phyloP scores from a whole-genome alignment of 2,797 vertebrate species.

The Muraenolepis orangiensis region DNA sequence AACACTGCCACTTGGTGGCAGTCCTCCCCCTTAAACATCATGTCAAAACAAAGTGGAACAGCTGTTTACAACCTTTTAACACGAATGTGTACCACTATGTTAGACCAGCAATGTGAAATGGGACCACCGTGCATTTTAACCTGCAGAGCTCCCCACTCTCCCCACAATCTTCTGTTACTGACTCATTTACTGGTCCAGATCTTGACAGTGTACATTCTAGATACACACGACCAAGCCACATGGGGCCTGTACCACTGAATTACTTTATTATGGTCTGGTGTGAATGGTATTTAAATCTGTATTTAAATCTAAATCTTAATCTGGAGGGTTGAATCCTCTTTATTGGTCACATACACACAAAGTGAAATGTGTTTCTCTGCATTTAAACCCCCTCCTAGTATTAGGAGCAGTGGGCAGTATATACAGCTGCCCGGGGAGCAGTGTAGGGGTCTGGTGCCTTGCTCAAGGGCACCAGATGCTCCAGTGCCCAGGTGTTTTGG shows the following conservation, averaged over 20 bases:
- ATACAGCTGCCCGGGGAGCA: too few species aligned
- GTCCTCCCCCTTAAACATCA: slow-evolving; percentile 7
- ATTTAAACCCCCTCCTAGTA: too few species aligned
- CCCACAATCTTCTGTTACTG: not conserved
- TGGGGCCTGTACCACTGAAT: not conserved
- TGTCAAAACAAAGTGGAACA: not conserved
- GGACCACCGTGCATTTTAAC: not conserved
- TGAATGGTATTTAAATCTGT: too few species aligned
- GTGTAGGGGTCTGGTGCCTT: too few species aligned
- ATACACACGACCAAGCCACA: not conserved
- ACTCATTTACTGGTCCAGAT: not conserved
- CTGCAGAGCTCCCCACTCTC: not conserved
- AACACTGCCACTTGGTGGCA: slow-evolving; percentile 47
- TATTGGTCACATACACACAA: too few species aligned
- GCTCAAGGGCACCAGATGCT: too few species aligned
- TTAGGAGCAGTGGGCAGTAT: too few species aligned
- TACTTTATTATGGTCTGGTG: not conserved
- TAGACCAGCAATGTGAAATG: not conserved
- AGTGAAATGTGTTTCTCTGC: too few species aligned
- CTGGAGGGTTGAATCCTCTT: too few species aligned
- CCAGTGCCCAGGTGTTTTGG: too few species aligned
- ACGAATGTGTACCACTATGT: not conserved
- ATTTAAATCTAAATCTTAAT: too few species aligned
- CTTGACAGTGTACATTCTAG: too few species aligned
- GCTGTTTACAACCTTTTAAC: slow-evolving; percentile 6